A percentile compares a stretch with the other conserved stretches of the same genome.
phyloP scores from a whole-genome alignment of 2,888 invertebrate genomes.

The Xanthia icteritia region DNA sequence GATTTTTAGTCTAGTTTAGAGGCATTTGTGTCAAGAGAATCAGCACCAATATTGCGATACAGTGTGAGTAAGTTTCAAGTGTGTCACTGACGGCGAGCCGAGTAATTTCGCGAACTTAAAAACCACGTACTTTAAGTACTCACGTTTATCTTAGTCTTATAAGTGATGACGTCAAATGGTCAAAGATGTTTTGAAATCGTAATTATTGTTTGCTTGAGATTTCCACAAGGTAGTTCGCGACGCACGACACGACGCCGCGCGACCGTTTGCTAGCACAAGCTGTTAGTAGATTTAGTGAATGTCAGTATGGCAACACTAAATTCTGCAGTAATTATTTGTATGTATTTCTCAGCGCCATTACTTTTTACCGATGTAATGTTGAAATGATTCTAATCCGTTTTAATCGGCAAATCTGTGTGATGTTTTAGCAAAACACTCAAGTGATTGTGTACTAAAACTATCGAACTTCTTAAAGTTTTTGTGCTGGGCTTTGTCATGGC shows the following conservation, averaged over 20 bases:
- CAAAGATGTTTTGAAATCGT: background rate
- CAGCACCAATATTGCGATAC: no score
- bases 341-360: conserved; percentile 90
- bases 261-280: conserved; percentile 2
- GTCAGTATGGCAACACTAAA: conserved; percentile 80
- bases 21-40: no score
- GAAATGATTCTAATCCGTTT: conserved; percentile 91
- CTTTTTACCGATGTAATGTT: conserved; percentile 90
- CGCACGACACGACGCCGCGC: background rate
- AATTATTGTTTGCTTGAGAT: background rate
- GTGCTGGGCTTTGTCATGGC: conserved; percentile 94
- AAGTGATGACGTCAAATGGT: conserved; percentile 1
- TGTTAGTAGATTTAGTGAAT: conserved; percentile 68
- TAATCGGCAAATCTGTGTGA: conserved; percentile 90
- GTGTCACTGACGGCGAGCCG: no score
- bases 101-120: no score
- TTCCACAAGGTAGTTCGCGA: background rate
- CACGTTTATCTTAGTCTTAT: no score
- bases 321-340: conserved; percentile 89
- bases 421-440: conserved; percentile 89
- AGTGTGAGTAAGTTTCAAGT: no score
- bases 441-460: conserved; percentile 90
- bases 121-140: no score
- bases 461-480: conserved; percentile 89
- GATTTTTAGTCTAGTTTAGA: no score